Evolutionary conservation across 2,797 vertebrate genomes (phyloP), one percentile per base, ranked within the genome.

Genomic region (Amblyopsis hoosieri): DNA sequence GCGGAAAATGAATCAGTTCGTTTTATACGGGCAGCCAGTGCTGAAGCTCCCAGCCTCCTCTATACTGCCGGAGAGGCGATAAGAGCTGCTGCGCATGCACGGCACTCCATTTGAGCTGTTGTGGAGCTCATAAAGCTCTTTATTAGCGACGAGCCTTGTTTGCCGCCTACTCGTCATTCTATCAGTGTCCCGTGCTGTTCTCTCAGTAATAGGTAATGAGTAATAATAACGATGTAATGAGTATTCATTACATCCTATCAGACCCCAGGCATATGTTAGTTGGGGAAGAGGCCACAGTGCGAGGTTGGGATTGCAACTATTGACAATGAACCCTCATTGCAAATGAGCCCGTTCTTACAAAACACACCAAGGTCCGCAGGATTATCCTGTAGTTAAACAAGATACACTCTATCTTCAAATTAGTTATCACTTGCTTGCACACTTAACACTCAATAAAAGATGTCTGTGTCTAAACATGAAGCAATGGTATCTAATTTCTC

Each of bases 1-100:
- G 93, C 93, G 91, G 95, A 97, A 97, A 96, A 96, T 94, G 93
- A 95, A 96, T 95, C 94, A 93, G 92, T 91, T 90, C 90, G 89
- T 95, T 97, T 92, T 91, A 95, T 95, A 96, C 93, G 87, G 91
- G 92, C 88, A 88, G 83, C 85, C 83, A 91, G 87, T 85, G 89
- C 86, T 82, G 83, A 87, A 84, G 84, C 87, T 86, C 82, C 76
- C 85, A 80, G 84, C 76, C 88, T 84, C 90, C 87, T 85, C 79
- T 84, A 19, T 78, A 84, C 93, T 94, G 92, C 92, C 89, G 90
- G 84, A 72, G 79, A 90, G 93, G 90, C 93, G 94, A 95, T 95
- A 96, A 95, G 92, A 93, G 91, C 90, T 77, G 79, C 88, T 81
- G 81, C 89, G 91, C 90, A 90, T 46, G 49, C 83, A 70, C 79